Base-by-base conservation (phyloP, 2,888 invertebrate genomes). In the Drosophila recens region DNA sequence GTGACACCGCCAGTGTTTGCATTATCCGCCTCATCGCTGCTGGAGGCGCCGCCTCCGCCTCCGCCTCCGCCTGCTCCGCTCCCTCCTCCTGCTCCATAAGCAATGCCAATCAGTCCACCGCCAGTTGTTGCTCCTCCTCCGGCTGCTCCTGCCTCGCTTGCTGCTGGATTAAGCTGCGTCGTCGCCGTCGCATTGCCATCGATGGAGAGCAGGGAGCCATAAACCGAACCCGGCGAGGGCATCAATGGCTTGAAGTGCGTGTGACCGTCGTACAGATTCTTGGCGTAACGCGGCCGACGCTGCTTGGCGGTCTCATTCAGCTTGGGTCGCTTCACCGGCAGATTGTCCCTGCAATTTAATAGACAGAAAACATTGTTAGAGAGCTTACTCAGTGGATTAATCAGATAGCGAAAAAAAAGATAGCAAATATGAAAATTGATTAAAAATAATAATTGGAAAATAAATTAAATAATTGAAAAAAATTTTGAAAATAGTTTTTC, bases 241-340 rank as follows among this genome's bases (percentile, higher is more conserved):
- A 94, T 94, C 40, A 93, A 90, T 9, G 93, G 92, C 72, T 93
- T 93, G 17, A 92, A 91, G 67, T 94, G 92, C 92, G 94, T 92
- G 90, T 95, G 95, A 0, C 94, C 94, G 59, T 94, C 95, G 93
- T 95, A 95, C 73, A 95, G 93, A 92, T 95, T 91, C 87, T 90
- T 91, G 72, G 91, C 91, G 59, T 93, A 91, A 77, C 93, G 91
- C 52, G 92, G 91, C 52, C 90, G 87, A 79, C 87, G 83, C 61
- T 87, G 92, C 74, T 94, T 94, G 77, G 90, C 92, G 38, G 92
- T 90, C 83, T 94, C 93, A 52, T 92, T 94, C 36, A 94, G 94
- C 93, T 97, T 96, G 93, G 97, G 96, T 87, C 97, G 95, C 93
- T 98, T 98, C 71, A 98, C 96, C 0, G 98, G 97, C 93, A 97